Percentiles rank a stretch among this genome's conserved stretches.
These are phyloP conservation scores for Malurus leucopterus DNA, from an alignment of 2,797 vertebrate species.

Conservation along the genomic window DNA sequence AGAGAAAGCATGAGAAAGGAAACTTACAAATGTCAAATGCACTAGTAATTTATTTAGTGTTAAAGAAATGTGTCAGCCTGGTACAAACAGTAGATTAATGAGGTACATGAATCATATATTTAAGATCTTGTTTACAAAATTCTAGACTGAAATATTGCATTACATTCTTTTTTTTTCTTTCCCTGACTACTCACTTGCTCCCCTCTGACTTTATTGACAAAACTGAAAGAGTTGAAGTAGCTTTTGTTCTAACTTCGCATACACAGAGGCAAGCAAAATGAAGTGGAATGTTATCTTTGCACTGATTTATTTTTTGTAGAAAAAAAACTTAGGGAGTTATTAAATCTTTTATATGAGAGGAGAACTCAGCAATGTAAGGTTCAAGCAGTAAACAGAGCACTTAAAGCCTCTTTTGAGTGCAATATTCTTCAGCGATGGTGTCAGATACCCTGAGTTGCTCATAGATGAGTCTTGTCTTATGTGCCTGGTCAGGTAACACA, in stretches of 20 bases:
- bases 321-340: background rate
- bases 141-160: constrained; percentile 19
- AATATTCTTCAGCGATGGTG: background rate
- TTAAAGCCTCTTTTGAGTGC: background rate
- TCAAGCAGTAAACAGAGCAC: background rate
- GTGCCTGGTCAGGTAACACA: background rate
- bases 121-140: constrained; percentile 43
- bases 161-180: background rate
- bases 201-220: background rate
- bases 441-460: background rate
- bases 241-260: background rate
- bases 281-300: background rate
- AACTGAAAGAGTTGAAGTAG: background rate
- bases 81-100: constrained; percentile 42
- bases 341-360: background rate
- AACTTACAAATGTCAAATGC: constrained; percentile 20
- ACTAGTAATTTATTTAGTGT: constrained; percentile 54
- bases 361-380: background rate
- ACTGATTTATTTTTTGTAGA: background rate
- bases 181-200: background rate
- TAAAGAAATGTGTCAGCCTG: constrained; percentile 41
- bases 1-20: background rate
- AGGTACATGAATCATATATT: constrained; percentile 55
- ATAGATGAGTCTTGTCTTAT: background rate
- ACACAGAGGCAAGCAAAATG: background rate